Base-by-base conservation (phyloP, 2,113 vertebrate species). In the Seriola dumerili region DNA sequence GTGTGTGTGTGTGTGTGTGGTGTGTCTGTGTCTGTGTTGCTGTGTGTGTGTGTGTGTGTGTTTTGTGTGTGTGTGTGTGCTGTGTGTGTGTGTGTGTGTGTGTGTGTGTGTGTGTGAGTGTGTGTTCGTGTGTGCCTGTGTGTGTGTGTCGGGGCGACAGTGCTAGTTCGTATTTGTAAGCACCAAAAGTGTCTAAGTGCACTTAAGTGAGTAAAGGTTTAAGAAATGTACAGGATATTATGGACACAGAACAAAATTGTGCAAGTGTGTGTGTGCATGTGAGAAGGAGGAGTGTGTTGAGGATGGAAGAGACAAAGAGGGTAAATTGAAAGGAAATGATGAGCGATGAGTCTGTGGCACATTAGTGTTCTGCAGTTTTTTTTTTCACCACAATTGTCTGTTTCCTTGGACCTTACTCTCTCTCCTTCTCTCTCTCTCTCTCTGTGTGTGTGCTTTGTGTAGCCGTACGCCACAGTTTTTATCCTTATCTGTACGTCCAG, bases 311-410 rank as follows among this genome's bases (percentile, higher is more conserved):
- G 90, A 93, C 89, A 91, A 93, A 91, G 91, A 92, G 83, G 85
- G 55, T 90, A 93, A 93, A 94, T 91, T 93, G 90, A 92, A 93
- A 92, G 89, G 85, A 93, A 92, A 95, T 92, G 90, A 95, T 94
- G 92, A 95, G 85, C 67, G 72, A 95, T 94, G 93, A 91, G 93
- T 94, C 94, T 95, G 89, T 85, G 48, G 58, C 88, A 87, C 84
- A 93, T 94, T 93, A 94, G 90, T 88, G 89, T 86, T 93, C 70
- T 81, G 68, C 76, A 59, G 70, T 71, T 88, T 86, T 83, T 86
- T 61, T 72, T 50, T 9, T 57, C 62, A 54, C 72, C 36, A 19
- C 78, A 75, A 85, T 85, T 86, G 85, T 88, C 73, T 76, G 78
- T 78, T 89, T 93, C 82, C 89, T 82, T 81, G 71, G 74, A 84